Percentiles rank a stretch among this genome's conserved stretches.
Evolutionary conservation across 2,797 vertebrate species (phyloP).

Genomic region (Balearica regulorum): DNA sequence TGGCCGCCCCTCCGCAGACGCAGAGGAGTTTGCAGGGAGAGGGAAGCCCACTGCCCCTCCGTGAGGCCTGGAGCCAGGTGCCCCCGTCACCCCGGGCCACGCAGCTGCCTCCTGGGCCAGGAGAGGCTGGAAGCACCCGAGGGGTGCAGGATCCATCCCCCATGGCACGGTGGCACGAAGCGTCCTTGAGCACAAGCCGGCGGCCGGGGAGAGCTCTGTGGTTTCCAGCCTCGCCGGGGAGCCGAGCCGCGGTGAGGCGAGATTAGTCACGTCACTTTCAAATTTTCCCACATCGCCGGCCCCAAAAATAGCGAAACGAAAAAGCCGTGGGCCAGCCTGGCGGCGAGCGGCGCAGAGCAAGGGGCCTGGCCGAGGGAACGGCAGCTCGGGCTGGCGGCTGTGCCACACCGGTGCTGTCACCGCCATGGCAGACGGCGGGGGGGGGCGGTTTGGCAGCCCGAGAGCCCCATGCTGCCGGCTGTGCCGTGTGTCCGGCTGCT

Average conservation of each 20-base stretch:
- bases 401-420: not conserved
- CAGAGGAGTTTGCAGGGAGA: not conserved
- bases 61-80: not conserved
- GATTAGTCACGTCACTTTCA: conserved; percentile 73
- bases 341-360: rapidly evolving
- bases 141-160: not conserved
- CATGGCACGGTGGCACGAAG: rapidly evolving
- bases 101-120: rapidly evolving
- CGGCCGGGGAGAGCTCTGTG: conserved; percentile 20
- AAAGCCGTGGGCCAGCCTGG: not conserved
- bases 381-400: not conserved
- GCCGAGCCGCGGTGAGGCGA: not conserved
- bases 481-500: not conserved
- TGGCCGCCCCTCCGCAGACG: not conserved
- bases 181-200: not conserved
- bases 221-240: conserved; percentile 58
- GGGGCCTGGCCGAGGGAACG: not conserved
- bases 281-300: conserved; percentile 51
- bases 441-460: rapidly evolving
- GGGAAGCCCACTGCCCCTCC: rapidly evolving
- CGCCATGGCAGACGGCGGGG: rapidly evolving
- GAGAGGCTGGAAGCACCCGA: not conserved
- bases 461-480: rapidly evolving
- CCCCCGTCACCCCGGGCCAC: rapidly evolving
- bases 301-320: conserved; percentile 23